Evolutionary conservation across 1,140 invertebrate species (phyloP).

Genomic region (Octopus sinensis): DNA sequence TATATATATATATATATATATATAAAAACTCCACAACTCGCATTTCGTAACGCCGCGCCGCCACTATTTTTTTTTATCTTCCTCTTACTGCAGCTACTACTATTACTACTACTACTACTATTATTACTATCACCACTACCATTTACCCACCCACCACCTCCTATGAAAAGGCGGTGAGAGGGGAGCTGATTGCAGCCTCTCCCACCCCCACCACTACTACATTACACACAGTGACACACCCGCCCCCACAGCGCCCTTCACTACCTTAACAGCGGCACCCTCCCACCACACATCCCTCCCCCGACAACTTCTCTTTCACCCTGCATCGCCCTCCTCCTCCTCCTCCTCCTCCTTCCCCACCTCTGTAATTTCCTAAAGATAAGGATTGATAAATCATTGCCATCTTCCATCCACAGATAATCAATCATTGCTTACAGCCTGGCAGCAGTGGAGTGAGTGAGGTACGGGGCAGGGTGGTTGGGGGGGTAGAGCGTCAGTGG

Average conservation of each 20-base stretch:
- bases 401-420: not conserved
- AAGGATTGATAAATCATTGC: slow-evolving; percentile 20
- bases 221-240: too few species aligned
- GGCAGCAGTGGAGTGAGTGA: not conserved
- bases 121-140: too few species aligned
- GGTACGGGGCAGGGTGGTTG: not conserved
- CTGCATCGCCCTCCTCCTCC: not conserved
- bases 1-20: slow-evolving; percentile 5
- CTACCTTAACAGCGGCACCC: too few species aligned
- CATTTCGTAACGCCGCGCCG: not conserved
- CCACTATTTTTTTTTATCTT: too few species aligned
- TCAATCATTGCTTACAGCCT: not conserved
- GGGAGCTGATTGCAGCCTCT: too few species aligned
- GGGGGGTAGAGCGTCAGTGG: not conserved
- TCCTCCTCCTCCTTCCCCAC: slow-evolving; percentile 23
- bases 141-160: too few species aligned
- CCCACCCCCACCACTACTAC: too few species aligned
- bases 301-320: not conserved
- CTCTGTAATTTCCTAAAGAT: slow-evolving; percentile 22
- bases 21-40: not conserved
- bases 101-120: too few species aligned
- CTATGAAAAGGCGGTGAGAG: too few species aligned
- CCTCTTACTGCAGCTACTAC: too few species aligned
- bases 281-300: too few species aligned
- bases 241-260: too few species aligned